Conservation (phyloP, 2,888 invertebrate genomes). For the Tridacna crocea region DNA sequence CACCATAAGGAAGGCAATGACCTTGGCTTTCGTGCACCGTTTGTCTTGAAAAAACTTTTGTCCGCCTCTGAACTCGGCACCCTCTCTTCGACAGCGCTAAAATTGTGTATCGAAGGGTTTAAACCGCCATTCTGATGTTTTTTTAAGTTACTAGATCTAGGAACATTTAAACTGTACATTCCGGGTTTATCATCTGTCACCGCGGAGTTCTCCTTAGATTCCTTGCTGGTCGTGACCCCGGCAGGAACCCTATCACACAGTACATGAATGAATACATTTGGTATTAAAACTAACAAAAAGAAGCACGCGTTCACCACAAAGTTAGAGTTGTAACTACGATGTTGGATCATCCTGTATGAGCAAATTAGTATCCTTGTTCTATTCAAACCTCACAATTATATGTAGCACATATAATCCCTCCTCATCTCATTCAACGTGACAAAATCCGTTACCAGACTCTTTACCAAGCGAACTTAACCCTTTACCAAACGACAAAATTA, state of each 20-base stretch:
- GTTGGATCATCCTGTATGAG: not conserved
- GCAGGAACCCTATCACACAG: not conserved
- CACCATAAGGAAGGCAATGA: constrained; percentile 7
- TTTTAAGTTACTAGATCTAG: not conserved
- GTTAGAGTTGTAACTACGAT: not conserved
- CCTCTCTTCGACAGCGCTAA: not conserved
- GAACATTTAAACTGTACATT: not conserved
- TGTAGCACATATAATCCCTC: not conserved
- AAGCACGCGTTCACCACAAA: not conserved
- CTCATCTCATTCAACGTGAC: not conserved
- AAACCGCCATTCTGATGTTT: not conserved
- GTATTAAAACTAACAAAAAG: not conserved
- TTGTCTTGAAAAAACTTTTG: not conserved
- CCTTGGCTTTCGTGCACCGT: not conserved
- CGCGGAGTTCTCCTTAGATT: not conserved
- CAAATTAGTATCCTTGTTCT: not conserved
- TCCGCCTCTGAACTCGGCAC: not conserved
- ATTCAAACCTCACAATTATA: not conserved
- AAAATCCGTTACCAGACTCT: not conserved
- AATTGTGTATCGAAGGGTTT: not conserved
- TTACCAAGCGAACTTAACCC: not conserved
- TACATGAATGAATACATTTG: not conserved
- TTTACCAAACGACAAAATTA: not conserved
- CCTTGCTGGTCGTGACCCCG: not conserved
- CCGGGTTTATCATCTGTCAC: too few species aligned